Evolutionary conservation across 2,797 vertebrate genomes (phyloP).

Genomic region (Tokudaia tokunoshimensis): DNA sequence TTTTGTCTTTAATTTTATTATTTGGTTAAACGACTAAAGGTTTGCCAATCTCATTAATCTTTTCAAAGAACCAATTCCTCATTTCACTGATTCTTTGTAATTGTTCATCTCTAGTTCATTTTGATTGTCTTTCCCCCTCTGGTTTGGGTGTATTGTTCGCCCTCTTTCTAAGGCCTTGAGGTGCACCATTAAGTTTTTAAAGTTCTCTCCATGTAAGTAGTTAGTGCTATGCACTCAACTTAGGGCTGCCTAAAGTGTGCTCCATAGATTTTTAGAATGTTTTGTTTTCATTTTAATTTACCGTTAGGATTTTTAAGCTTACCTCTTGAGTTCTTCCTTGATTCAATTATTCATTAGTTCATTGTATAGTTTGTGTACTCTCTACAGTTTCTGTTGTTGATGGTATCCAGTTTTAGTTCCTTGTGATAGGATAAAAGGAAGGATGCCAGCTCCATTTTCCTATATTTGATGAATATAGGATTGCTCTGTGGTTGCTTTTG

Average conservation of each 20-base stretch:
- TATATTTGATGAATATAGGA: no score
- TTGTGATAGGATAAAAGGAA: not conserved
- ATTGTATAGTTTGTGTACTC: no score
- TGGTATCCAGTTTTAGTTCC: not conserved
- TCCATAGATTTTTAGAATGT: not conserved
- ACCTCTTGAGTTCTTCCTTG: not conserved
- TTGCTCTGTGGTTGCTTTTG: not conserved
- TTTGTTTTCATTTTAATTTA: not conserved
- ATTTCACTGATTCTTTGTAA: not conserved
- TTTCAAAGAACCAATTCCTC: not conserved
- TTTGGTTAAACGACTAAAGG: not conserved
- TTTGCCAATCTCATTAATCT: not conserved
- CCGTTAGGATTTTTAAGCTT: not conserved
- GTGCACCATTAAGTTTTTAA: not conserved
- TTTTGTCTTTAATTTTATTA: not conserved
- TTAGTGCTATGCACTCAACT: not conserved
- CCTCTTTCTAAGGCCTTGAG: not conserved
- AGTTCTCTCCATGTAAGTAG: no score
- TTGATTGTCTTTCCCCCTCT: not conserved
- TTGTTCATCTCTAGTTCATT: not conserved
- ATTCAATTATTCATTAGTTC: not conserved
- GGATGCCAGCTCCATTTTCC: not conserved
- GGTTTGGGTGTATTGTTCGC: not conserved
- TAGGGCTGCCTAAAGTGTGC: not conserved
- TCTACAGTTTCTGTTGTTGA: not conserved